phyloP scores from a whole-genome alignment of 1,140 invertebrate species.

The roundworm (Caenorhabditis elegans) region DNA sequence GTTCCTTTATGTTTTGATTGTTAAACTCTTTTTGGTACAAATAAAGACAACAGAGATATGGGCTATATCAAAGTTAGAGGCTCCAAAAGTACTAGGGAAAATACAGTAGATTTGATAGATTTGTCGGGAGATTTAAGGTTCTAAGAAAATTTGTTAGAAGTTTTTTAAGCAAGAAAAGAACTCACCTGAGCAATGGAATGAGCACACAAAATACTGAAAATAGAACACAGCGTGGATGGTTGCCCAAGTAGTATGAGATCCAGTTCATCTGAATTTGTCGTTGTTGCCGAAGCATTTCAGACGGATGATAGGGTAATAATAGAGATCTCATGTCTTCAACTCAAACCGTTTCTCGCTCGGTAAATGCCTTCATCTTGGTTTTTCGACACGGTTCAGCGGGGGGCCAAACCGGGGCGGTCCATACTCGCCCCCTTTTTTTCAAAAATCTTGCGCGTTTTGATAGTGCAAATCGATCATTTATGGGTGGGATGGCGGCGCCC shows the following conservation, averaged over 20 bases:
- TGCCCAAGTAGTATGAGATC: slow-evolving; percentile 24
- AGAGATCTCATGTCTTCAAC: background rate
- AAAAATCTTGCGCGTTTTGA: background rate
- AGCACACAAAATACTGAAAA: slow-evolving; percentile 2
- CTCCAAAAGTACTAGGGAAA: too few relatives aligned
- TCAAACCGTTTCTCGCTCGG: slow-evolving; percentile 8
- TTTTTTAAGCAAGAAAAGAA: background rate
- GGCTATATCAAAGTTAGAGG: too few relatives aligned
- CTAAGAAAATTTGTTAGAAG: too few relatives aligned
- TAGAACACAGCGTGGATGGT: slow-evolving; percentile 32
- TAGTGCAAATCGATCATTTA: slow-evolving; percentile 29
- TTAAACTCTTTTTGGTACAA: too few relatives aligned
- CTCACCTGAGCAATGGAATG: slow-evolving; percentile 32
- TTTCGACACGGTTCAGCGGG: background rate
- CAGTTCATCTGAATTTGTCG: slow-evolving; percentile 32
- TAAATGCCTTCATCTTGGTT: background rate
- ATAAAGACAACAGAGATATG: too few relatives aligned
- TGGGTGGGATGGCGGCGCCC: background rate
- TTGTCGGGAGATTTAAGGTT: too few relatives aligned
- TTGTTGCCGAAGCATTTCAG: background rate
- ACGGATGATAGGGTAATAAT: background rate
- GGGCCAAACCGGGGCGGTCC: slow-evolving; percentile 28
- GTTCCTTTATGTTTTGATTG: too few relatives aligned
- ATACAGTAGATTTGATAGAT: too few relatives aligned
- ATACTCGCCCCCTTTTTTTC: background rate